These are phyloP conservation scores for Ormyrus rosae DNA, from an alignment of 2,888 invertebrate species.

Conservation along the genomic window DNA sequence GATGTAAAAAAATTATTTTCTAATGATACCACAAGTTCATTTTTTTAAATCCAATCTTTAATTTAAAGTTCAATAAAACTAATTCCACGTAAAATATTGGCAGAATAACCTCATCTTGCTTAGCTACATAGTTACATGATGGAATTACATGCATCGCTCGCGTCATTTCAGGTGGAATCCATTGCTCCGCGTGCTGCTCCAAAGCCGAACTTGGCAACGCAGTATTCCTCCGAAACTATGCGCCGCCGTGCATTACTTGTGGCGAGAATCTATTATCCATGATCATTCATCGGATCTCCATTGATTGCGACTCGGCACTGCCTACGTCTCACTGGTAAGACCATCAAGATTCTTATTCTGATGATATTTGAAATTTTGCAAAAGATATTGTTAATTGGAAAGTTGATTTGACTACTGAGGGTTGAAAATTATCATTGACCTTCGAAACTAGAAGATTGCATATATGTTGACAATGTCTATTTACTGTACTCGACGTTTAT, in stretches of 20 bases:
- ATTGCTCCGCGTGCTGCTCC: constrained; percentile 15
- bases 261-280: constrained; percentile 19
- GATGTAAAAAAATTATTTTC: not conserved
- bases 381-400: too few species aligned
- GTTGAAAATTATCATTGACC: too few species aligned
- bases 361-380: too few species aligned
- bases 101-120: not conserved
- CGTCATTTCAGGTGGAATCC: constrained; percentile 33
- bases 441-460: too few species aligned
- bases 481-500: too few species aligned
- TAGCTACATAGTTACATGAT: constrained; percentile 8
- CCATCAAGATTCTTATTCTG: too few species aligned
- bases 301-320: constrained; percentile 17
- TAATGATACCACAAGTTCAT: not conserved
- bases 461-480: too few species aligned
- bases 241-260: constrained; percentile 23
- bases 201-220: not conserved
- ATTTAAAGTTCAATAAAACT: not conserved
- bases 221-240: constrained; percentile 18
- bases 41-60: not conserved
- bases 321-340: not conserved
- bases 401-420: too few species aligned
- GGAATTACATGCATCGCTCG: not conserved
- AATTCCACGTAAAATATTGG: not conserved
- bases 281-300: constrained; percentile 16